Base-by-base conservation (phyloP, 2,797 vertebrate genomes). In the Oreortyx pictus region DNA sequence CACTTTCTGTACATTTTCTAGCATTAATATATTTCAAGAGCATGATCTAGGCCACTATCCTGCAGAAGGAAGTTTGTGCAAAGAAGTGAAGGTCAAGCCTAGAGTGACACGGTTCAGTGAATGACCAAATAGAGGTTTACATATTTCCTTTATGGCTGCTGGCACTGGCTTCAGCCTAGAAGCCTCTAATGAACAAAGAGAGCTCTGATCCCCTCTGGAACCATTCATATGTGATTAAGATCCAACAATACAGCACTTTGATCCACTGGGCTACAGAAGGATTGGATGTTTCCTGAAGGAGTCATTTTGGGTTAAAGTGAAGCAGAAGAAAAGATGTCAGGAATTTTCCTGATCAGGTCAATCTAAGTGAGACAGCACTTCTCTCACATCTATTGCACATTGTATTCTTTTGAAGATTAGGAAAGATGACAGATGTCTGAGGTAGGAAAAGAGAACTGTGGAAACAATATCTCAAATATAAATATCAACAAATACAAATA, bases 171-270 rank as follows among this genome's bases (percentile, higher is more conserved):
- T 90, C 65, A 70, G 90, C 79, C 79, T 82, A 94, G 95, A 92
- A 93, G 68, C 61, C 52, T 87, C 72, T 87, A 82, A 92, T 35
- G 44, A 95, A 95, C 89, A 95, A 96, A 92, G 92, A 86, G 31
- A 90, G 77, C 90, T 96, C 88, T 95, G 84, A 95, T 93, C 68
- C 71, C 54, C 94, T 94, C 90, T 95, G 88, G 78, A 96, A 64
- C 61, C 71, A 84, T 90, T 92, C 68, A 86, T 77, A 91, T 44
- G 72, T 90, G 90, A 95, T 86, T 88, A 88, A 94, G 90, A 93
- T 68, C 41, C 86, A 96, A 95, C 91, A 94, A 94, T 87, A 77
- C 49, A 90, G 81, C 75, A 94, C 91, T 96, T 93, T 92, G 90
- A 92, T 90, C 91, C 65, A 82, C 74, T 65, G 50, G 90, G 75